A percentile compares a stretch with the other conserved stretches of the same genome.
These are phyloP conservation scores for Pungitius pungitius DNA, from an alignment of 2,113 vertebrate species.

Conservation along the genomic window DNA sequence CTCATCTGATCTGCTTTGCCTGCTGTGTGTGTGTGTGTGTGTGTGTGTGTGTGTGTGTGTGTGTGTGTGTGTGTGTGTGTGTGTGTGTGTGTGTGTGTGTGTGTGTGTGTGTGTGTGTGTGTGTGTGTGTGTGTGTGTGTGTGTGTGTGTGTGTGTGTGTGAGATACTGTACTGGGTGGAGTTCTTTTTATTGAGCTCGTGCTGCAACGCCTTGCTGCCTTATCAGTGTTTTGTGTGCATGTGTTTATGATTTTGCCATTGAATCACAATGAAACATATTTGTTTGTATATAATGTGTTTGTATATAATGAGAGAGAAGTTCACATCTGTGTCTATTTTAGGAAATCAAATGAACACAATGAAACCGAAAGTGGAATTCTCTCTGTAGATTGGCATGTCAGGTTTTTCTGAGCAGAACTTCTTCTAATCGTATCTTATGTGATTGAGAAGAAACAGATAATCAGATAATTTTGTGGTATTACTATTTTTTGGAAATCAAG, in stretches of 20 bases:
- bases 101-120: no score
- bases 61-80: not conserved
- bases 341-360: not conserved
- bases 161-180: not conserved
- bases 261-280: not conserved
- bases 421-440: not conserved
- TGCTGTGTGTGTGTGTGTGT: conserved; percentile 16
- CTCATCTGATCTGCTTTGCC: conserved; percentile 46
- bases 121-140: no score
- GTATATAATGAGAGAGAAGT: not conserved
- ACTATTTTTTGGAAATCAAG: not conserved
- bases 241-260: not conserved
- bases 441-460: not conserved
- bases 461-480: not conserved
- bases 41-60: conserved; percentile 1
- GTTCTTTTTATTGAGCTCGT: conserved; percentile 1
- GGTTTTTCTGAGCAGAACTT: not conserved
- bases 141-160: no score
- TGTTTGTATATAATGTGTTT: no score
- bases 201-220: not conserved
- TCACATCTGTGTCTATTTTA: not conserved
- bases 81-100: not conserved
- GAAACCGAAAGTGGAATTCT: not conserved
- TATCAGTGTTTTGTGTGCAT: not conserved
- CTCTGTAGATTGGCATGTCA: not conserved